A percentile compares a stretch with the other conserved stretches of the same genome.
Evolutionary conservation across 2,888 invertebrate genomes (phyloP).

Genomic region (Mesorhabditis sp.): DNA sequence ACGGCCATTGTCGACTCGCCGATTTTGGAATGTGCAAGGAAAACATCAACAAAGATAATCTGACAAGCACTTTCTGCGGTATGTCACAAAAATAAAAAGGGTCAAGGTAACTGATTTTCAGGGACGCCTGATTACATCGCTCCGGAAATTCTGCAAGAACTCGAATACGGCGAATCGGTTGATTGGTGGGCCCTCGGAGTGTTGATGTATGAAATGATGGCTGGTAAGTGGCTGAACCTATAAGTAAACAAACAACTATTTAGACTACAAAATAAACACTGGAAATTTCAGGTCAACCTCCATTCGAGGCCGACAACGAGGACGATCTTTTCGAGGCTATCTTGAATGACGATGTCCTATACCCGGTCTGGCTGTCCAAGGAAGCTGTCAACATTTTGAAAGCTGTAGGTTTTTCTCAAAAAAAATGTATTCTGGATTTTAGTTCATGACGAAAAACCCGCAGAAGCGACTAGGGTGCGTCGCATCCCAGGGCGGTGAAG

Average conservation of each 20-base stretch:
- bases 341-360: conserved; percentile 93
- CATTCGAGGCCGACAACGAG: conserved; percentile 99
- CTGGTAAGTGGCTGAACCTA: conserved; percentile 62
- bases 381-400: conserved; percentile 86
- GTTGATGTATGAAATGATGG: conserved; percentile 89
- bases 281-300: conserved; percentile 73
- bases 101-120: conserved; percentile 4
- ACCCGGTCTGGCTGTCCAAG: conserved; percentile 90
- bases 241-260: too few species aligned
- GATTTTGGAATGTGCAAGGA: conserved; percentile 94
- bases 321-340: conserved; percentile 98
- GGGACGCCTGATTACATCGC: conserved; percentile 82
- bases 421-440: conserved; percentile 27
- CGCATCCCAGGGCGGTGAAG: conserved; percentile 75
- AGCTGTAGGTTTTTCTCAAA: conserved; percentile 63
- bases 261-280: too few species aligned
- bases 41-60: conserved; percentile 79
- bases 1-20: conserved; percentile 60
- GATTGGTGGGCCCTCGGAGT: conserved; percentile 91
- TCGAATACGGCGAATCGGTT: conserved; percentile 70
- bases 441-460: conserved; percentile 97
- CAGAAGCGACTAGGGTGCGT: conserved; percentile 87
- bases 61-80: conserved; percentile 97
- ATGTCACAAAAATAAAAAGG: conserved; percentile 62
- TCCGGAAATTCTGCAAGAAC: conserved; percentile 83